A percentile compares a stretch with the other conserved stretches of the same genome.
phyloP scores from a whole-genome alignment of 2,888 invertebrate species.

The Sphaerophoria taeniata region DNA sequence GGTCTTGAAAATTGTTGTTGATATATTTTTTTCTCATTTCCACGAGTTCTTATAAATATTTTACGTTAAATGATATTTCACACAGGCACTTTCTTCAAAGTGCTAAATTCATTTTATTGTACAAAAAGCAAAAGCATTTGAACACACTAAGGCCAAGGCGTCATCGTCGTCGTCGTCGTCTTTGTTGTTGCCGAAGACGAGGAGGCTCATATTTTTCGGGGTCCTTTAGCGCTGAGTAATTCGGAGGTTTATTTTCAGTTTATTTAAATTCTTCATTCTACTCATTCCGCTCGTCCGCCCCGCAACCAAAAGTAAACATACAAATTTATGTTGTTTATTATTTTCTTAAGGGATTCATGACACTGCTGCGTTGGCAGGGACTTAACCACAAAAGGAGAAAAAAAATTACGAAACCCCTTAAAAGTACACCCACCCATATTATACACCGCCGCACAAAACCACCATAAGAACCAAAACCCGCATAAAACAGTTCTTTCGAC shows the following conservation, averaged over 20 bases:
- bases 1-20: not conserved
- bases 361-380: not conserved
- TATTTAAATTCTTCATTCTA: slow-evolving; percentile 12
- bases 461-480: too few relatives aligned
- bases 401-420: not conserved
- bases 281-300: not conserved
- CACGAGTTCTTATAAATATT: not conserved
- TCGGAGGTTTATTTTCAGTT: slow-evolving; percentile 21
- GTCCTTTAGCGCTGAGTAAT: slow-evolving; percentile 14
- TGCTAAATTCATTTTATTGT: slow-evolving; percentile 54
- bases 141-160: too few relatives aligned
- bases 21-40: not conserved
- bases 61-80: slow-evolving; percentile 12
- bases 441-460: not conserved
- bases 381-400: not conserved
- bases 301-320: slow-evolving; percentile 1
- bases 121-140: not conserved
- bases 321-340: slow-evolving; percentile 26
- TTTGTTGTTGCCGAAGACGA: not conserved
- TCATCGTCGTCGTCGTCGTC: not conserved
- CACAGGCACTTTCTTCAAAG: slow-evolving; percentile 24
- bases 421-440: not conserved
- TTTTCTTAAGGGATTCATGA: slow-evolving; percentile 19
- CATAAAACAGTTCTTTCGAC: not conserved
- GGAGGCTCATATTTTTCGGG: not conserved